These are phyloP conservation scores for Drosophila mimetica DNA, from an alignment of 2,888 invertebrate genomes.

Conservation along the genomic window DNA sequence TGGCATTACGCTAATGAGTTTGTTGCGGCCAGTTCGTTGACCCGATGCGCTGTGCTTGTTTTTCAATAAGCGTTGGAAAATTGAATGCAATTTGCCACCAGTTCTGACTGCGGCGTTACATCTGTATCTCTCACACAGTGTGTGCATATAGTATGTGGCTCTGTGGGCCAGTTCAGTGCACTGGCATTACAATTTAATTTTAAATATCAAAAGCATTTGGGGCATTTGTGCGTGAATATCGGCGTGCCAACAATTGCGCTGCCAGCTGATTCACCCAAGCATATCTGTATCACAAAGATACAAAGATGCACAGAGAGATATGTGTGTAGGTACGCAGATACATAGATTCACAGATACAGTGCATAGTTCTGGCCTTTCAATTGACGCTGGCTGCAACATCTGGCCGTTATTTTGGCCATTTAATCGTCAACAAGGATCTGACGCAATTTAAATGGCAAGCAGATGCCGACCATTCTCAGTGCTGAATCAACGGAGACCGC, in stretches of 20 bases:
- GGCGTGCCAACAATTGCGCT: slow-evolving; percentile 64
- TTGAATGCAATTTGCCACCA: slow-evolving; percentile 23
- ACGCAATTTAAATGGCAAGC: slow-evolving; percentile 46
- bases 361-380: slow-evolving; percentile 70
- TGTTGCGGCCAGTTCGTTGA: slow-evolving; percentile 61
- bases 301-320: slow-evolving; percentile 12
- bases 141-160: neutral
- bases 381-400: slow-evolving; percentile 60
- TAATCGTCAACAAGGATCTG: slow-evolving; percentile 50
- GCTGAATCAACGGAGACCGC: slow-evolving; percentile 48
- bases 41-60: slow-evolving; percentile 20
- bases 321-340: slow-evolving; percentile 2
- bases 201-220: slow-evolving; percentile 52
- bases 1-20: slow-evolving; percentile 42
- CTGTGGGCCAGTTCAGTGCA: slow-evolving; percentile 52
- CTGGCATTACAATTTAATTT: slow-evolving; percentile 53
- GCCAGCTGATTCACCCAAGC: slow-evolving; percentile 53
- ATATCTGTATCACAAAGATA: slow-evolving; percentile 18
- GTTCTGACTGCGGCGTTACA: slow-evolving; percentile 15
- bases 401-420: slow-evolving; percentile 62
- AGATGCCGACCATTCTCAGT: slow-evolving; percentile 33
- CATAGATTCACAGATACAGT: slow-evolving; percentile 13
- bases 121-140: neutral
- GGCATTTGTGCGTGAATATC: slow-evolving; percentile 68
- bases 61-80: slow-evolving; percentile 31